A percentile compares a stretch with the other conserved stretches of the same genome.
Conservation (phyloP, 2,797 vertebrate species). For the Chelon auratus region DNA sequence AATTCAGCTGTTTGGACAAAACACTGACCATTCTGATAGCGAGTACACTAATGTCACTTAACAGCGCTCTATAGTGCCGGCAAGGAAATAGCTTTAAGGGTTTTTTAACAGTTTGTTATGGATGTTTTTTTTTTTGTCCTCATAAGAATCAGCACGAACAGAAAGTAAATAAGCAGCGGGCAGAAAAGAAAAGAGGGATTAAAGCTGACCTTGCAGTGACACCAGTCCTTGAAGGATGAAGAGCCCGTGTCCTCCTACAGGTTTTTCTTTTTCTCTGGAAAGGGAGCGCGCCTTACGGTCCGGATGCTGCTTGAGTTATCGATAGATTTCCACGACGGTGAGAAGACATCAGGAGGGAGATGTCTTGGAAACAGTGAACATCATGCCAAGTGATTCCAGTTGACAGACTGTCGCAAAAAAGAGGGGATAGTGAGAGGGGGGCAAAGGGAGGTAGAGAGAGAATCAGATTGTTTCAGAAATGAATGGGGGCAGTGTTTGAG, state of each 20-base stretch:
- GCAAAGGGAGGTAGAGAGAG: constrained; percentile 64
- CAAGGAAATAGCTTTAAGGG: neutral
- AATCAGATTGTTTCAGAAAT: constrained; percentile 80
- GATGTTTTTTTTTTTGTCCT: neutral
- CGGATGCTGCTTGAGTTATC: constrained; percentile 35
- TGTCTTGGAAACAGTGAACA: constrained; percentile 46
- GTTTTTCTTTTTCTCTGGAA: constrained; percentile 4
- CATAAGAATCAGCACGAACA: neutral
- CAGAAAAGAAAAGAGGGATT: neutral
- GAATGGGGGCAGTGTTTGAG: constrained; percentile 84
- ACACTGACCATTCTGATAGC: too few relatives aligned
- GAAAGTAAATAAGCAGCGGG: too few relatives aligned
- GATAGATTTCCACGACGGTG: constrained; percentile 33
- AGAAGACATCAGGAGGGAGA: constrained; percentile 54
- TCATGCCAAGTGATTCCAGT: constrained; percentile 58
- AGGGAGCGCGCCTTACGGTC: constrained; percentile 21
- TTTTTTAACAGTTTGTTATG: too few relatives aligned
- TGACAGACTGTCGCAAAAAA: constrained; percentile 59
- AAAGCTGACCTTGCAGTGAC: constrained; percentile 74
- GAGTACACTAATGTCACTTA: too few relatives aligned
- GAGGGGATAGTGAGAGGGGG: constrained; percentile 53
- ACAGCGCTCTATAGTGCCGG: too few relatives aligned
- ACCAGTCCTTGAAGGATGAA: constrained; percentile 48
- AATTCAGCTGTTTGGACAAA: too few relatives aligned
- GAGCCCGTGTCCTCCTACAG: constrained; percentile 5